Base-by-base conservation (phyloP, 2,888 invertebrate genomes). In the Tachina grossa region DNA sequence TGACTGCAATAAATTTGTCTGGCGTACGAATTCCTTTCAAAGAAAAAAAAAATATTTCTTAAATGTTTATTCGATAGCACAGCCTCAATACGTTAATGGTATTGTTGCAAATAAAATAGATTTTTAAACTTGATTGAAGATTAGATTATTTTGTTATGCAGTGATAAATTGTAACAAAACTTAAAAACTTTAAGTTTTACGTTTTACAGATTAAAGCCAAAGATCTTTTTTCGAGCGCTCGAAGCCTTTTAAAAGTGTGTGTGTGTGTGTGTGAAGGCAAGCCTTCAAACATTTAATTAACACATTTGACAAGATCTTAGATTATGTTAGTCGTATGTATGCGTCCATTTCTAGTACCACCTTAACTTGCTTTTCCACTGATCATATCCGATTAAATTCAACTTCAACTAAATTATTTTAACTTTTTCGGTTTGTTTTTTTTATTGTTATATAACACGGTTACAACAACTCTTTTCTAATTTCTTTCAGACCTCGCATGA, bases 401-500 rank as follows among this genome's bases (percentile, higher is more conserved):
- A 31, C 31, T 31, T 31, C 6, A 31, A 31, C 6, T 31, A 6
- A 31, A 6, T 31, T 31, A 31, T 31, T 31, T 31, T n/a, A n/a
- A n/a, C 31, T 31, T 31, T 31, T 4, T 31, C 31, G 31, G 2
- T 4, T 0, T 0, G 0, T 1, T 6, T 31, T 31, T 31, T 31
- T 31, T 31, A 6, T 31, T 4, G 31, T 14, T 53, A 19, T 57
- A 16, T 55, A 55, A n/a, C 8, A 49, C n/a, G 19, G 2, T 51
- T 16, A 1, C 14, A 22, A 43, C 9, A n/a, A 1, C 1, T 39
- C 22, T 22, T 69, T 45, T 57, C 87, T 19, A 65, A 19, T n/a
- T 88, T 16, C 1, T 88, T 88, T 51, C 87, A 92, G 92, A 74
- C 91, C 94, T 85, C 93, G 95, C 88, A 95, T 95, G 87, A 93